Conservation (phyloP, 2,888 invertebrate genomes). For the Pristionchus maxplancki region DNA sequence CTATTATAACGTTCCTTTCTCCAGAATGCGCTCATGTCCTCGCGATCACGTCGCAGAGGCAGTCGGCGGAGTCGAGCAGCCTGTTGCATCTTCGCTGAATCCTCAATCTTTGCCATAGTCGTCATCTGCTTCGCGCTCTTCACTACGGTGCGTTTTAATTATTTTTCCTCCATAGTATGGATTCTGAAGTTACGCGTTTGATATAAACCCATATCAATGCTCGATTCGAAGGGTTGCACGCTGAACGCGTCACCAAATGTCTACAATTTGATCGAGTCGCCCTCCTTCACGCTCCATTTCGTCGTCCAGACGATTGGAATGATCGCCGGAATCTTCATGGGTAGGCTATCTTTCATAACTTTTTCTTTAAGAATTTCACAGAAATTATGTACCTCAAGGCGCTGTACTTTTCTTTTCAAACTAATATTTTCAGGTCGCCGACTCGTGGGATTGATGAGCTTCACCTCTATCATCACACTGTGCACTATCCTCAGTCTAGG, state of each 20-base stretch:
- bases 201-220: neutral
- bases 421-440: conserved; percentile 10
- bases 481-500: conserved; percentile 4
- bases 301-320: conserved; percentile 18
- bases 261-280: conserved; percentile 38
- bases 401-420: neutral
- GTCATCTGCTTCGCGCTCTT: conserved; percentile 27
- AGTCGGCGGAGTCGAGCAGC: conserved; percentile 32
- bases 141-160: conserved; percentile 12
- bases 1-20: neutral
- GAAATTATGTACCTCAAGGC: neutral
- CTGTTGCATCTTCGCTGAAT: conserved; percentile 50
- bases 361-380: too few relatives aligned
- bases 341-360: neutral
- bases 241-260: conserved; percentile 36
- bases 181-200: neutral
- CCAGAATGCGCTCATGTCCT: conserved; percentile 38
- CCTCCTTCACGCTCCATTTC: conserved; percentile 19
- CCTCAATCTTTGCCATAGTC: conserved; percentile 25
- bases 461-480: conserved; percentile 42
- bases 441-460: conserved; percentile 38
- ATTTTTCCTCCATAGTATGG: neutral
- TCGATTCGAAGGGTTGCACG: conserved; percentile 10
- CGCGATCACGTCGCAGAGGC: conserved; percentile 33
- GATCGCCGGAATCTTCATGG: conserved; percentile 6